phyloP scores from a whole-genome alignment of 2,797 vertebrate genomes.

The Ptychobarbus kaznakovi region DNA sequence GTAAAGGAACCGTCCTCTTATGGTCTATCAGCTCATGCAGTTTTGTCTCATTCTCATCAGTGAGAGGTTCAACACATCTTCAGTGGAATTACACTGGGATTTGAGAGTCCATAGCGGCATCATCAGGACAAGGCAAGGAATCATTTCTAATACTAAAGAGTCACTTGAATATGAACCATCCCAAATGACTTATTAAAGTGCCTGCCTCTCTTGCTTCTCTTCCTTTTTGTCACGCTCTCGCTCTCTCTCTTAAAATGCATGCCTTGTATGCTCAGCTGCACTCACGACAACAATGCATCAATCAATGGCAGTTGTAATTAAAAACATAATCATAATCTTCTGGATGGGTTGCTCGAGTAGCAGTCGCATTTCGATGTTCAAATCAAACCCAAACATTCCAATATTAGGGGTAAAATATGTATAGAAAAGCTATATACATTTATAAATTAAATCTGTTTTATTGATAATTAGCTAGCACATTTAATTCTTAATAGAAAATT shows the following conservation, averaged over 20 bases:
- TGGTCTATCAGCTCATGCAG: not conserved
- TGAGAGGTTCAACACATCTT: slow-evolving; percentile 24
- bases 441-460: not conserved
- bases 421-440: not conserved
- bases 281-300: slow-evolving; percentile 48
- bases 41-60: not conserved
- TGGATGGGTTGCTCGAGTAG: slow-evolving; percentile 1
- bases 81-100: slow-evolving; percentile 39
- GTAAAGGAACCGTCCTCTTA: not conserved
- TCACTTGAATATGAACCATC: slow-evolving; percentile 45
- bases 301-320: slow-evolving; percentile 40
- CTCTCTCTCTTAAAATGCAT: slow-evolving; percentile 17
- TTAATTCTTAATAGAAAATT: slow-evolving; percentile 1
- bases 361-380: not conserved
- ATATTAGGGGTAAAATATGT: not conserved
- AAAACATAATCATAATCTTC: slow-evolving; percentile 36
- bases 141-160: slow-evolving; percentile 32
- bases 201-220: slow-evolving; percentile 1
- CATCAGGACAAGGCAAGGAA: slow-evolving; percentile 55
- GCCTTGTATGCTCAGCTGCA: slow-evolving; percentile 18
- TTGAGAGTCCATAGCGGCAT: slow-evolving; percentile 69
- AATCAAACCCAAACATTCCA: not conserved
- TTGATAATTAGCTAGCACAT: not conserved
- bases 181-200: slow-evolving; percentile 39
- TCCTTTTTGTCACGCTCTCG: not conserved